Evolutionary conservation across 2,797 vertebrate genomes (phyloP).

Genomic region (Graptemys geographica): DNA sequence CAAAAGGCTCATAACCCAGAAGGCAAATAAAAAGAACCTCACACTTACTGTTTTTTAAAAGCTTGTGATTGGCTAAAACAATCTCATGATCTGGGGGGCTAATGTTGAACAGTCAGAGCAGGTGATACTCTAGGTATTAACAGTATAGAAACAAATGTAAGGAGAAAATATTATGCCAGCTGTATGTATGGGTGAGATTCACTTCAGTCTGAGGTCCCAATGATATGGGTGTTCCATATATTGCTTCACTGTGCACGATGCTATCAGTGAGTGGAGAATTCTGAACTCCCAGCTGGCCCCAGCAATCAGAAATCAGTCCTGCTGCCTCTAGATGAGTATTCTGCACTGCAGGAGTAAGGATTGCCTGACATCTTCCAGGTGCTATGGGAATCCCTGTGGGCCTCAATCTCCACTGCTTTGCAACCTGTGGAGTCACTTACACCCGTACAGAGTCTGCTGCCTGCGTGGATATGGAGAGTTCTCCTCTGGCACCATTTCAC

Average conservation of each 20-base stretch:
- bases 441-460: background rate
- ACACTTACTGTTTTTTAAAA: background rate
- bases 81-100: too few species aligned
- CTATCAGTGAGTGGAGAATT: background rate
- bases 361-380: background rate
- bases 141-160: background rate
- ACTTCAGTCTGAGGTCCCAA: background rate
- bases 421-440: background rate
- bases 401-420: background rate
- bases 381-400: background rate
- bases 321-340: background rate
- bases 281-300: background rate
- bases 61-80: background rate
- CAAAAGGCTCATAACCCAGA: background rate
- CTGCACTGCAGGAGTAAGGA: background rate
- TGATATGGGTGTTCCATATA: background rate
- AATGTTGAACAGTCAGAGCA: background rate
- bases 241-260: background rate
- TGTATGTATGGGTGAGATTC: background rate
- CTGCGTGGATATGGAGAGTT: background rate
- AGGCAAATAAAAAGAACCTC: background rate
- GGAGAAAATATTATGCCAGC: background rate
- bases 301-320: background rate
- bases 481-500: background rate
- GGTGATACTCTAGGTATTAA: background rate